Base-by-base conservation (phyloP, 2,797 vertebrate genomes). In the Gadopsis marmoratus region DNA sequence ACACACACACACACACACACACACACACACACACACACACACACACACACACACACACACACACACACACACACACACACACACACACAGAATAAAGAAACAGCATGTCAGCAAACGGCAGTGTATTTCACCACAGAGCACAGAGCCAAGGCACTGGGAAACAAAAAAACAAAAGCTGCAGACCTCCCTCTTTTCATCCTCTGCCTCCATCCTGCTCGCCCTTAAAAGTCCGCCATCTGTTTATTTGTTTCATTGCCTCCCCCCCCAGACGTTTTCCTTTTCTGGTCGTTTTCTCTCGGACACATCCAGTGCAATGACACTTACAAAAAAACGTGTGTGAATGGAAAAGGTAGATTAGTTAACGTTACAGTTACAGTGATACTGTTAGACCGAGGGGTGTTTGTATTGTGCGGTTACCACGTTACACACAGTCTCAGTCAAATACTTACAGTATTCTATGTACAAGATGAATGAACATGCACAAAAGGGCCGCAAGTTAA, bases 121-220 rank as follows among this genome's bases (percentile, higher is more conserved):
- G 86, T 91, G 89, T 92, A 90, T 93, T 92, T 89, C 89, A 91
- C 86, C 89, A 90, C 89, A 90, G 85, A 91, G 80, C 79, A 88
- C 74, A 83, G 84, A 91, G 87, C 84, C 84, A 86, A 87, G 84
- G 82, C 81, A 87, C 80, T 48, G 80, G 82, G 82, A 90, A 83
- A 86, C 77, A 81, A 76, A 84, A 81, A n/a, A 76, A 81, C 51
- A 79, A 68, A 74, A 81, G 77, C 82, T 86, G 60, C 72, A 74
- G 75, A 86, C 81, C 78, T 82, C 72, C 76, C 70, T 75, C 71
- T 66, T 60, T 58, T 83, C 79, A 66, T 79, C 71, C 74, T 63
- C 78, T 45, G 73, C 56, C 33, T 83, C 47, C 79, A 53, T 89
- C 78, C 84, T 88, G 68, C 68, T 81, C 60, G 47, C 29, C 71